Percentiles rank a stretch among this genome's conserved stretches.
phyloP scores from a whole-genome alignment of 2,797 vertebrate species.

The Periophthalmus magnuspinnatus region DNA sequence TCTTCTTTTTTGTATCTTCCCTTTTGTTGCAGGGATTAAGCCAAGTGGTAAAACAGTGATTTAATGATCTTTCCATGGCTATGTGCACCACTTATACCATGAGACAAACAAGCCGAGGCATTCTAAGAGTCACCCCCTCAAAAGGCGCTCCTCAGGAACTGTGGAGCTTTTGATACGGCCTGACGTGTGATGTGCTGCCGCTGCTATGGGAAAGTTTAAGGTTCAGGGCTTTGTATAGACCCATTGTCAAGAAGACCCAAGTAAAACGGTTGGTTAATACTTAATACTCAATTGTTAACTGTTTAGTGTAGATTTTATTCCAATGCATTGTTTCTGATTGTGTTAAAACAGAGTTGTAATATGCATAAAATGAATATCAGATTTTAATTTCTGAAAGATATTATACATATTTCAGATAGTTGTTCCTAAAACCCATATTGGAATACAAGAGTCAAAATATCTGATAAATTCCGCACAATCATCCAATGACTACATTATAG shows the following conservation, averaged over 20 bases:
- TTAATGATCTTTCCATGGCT: conserved; percentile 84
- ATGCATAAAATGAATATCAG: not conserved
- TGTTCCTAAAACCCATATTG: not conserved
- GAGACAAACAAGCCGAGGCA: conserved; percentile 75
- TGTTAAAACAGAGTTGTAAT: not conserved
- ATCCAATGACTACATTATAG: too few species aligned
- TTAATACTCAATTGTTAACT: conserved; percentile 22
- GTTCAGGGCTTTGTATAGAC: conserved; percentile 61
- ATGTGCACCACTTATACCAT: conserved; percentile 78
- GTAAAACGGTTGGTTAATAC: conserved; percentile 61
- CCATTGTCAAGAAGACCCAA: conserved; percentile 60
- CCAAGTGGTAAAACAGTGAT: conserved; percentile 84
- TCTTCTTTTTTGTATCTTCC: conserved; percentile 72
- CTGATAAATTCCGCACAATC: too few species aligned
- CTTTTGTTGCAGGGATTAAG: conserved; percentile 80
- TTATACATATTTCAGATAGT: not conserved
- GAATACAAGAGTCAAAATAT: not conserved
- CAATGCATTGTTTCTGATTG: not conserved
- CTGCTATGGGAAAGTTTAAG: conserved; percentile 71
- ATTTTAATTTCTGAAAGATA: not conserved
- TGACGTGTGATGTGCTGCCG: conserved; percentile 59
- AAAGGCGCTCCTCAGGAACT: conserved; percentile 67
- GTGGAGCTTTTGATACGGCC: conserved; percentile 70
- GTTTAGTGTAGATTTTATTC: conserved; percentile 4
- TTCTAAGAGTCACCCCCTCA: conserved; percentile 74